Base-by-base conservation (phyloP, 2,888 invertebrate genomes). In the Drosophila nr. perissopoda region DNA sequence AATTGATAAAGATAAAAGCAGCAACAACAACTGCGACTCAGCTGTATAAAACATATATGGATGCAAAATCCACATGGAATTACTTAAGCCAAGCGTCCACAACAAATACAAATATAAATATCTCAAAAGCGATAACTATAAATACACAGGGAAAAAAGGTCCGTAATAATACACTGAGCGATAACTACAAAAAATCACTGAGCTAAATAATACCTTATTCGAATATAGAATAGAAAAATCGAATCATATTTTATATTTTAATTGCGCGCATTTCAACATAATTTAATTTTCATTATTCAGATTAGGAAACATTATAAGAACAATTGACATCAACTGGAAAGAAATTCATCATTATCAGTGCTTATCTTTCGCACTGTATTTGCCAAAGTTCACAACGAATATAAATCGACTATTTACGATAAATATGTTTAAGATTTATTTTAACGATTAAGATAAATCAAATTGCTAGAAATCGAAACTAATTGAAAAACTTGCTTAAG, bases 1-100 rank as follows among this genome's bases (percentile, higher is more conserved):
- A 25, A 54, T 54, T 54, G 62, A 54, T 67, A 54, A 54, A 52
- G 48, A 38, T 61, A 61, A 60, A 25, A 29, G 64, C 27, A 31
- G 29, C 18, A 52, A 52, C 52, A 52, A 33, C 21, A 53, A 53
- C 25, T 18, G 18, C 52, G 40, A 53, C 29, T 31, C 31, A 48
- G 31, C 38, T 25, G 52, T 54, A 34, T 33, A 13, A 34, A n/a
- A 13, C 33, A 59, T 13, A 4, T 34, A 27, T 34, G 34, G 11
- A 42, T 67, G 36, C 29, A 53, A 13, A 34, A 33, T 33, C 33
- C 33, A 51, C 48, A 38, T 54, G 18, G 46, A 34, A 34, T 40
- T 52, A 38, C 34, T 51, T 66, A 4, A 66, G 48, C 25, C 29
- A 51, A 42, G 40, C 46, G 13, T 27, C 58, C 16, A 58, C 46